Evolutionary conservation across 1,140 invertebrate genomes (phyloP), one percentile per base, ranked within the genome.

Genomic region (Colletes gigas): DNA sequence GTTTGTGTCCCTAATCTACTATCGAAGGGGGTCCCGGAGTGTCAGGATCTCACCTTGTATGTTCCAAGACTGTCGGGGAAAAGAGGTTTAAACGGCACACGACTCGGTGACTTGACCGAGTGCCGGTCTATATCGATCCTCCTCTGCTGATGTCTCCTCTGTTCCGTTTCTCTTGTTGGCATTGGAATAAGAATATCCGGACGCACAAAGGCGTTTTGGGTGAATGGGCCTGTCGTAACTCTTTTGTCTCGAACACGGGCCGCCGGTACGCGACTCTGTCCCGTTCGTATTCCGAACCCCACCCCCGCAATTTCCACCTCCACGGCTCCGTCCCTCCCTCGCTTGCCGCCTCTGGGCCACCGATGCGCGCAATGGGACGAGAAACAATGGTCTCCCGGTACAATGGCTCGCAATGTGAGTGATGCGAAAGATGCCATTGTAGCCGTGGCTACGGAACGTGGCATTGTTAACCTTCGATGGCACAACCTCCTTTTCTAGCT

Each of bases 381-480:
- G 79, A 89, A 85, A 89, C 88, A 89, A 89, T 89, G 67, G 85
- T 87, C 62, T 75, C 66, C 50, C 67, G 76, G 78, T 88, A 90
- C 88, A 90, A 90, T 90, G 74, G 86, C 63, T 76, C 74, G 84
- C 86, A 79, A 89, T 89, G 86, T 83, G 81, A 89, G 72, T 86
- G 82, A 88, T 86, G 88, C 79, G 81, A 90, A 90, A 89, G 88
- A 90, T 89, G 84, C 77, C 78, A 89, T 89, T 88, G 83, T 88
- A 78, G 63, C 65, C 72, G 83, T 78, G 76, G 81, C 77, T 82
- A 71, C 78, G 83, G 77, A 72, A 82, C 79, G 81, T 88, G 84
- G 81, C 80, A 89, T 89, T 89, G 88, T 89, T 89, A 89, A 88
- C 84, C 88, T 89, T 89, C 85, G 88, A 89, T 84, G 88, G 73